Evolutionary conservation across 37 sponge, comb jelly and placozoan species (phyloP), one percentile per base, ranked within the genome.

Genomic region (Eunapius fragilis): DNA sequence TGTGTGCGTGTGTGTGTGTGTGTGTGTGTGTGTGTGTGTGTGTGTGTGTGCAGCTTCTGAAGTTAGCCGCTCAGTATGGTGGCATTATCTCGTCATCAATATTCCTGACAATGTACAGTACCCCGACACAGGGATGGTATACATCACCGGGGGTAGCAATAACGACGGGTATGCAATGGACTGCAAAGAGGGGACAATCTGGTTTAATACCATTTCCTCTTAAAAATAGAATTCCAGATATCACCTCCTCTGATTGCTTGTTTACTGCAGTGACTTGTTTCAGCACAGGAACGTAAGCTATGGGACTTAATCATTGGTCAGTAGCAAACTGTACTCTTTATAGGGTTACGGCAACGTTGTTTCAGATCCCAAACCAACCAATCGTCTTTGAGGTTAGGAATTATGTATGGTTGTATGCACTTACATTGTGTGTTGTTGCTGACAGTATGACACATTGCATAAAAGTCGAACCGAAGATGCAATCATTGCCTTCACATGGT

Each of bases 401-500:
- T 79, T 45, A 79, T 9, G 31, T 32, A 12, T 49, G 67, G 30
- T n/a, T 3, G 0, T 25, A 49, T 2, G 22, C 17, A 35, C 35
- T 50, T 85, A 67, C 33, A 41, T 67, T n/a, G 2, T 37, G 41
- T 41, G 41, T 41, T 31, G 30, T 68, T 50, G 34, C 74, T 25
- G 23, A 26, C 50, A 95, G 92, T 89, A 89, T 25, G 97, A 97
- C 72, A 88, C 88, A 50, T 11, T 75, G n/a, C 74, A 94, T 41
- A 94, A 94, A 87, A 67, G 79, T 25, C 78, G 97, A 10, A 19
- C 80, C 37, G 97, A 97, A 70, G 97, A 97, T 84, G 95, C 89
- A 4, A 68, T 94, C 31, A 94, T 97, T 74, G 97, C 97, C 25
- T 97, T 74, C 78, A 97, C 97, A n/a, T 97, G 95, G 93, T 88